Evolutionary conservation across 1,140 invertebrate species (phyloP), one percentile per base, ranked within the genome.

Genomic region (Caenorhabditis brenneri): DNA sequence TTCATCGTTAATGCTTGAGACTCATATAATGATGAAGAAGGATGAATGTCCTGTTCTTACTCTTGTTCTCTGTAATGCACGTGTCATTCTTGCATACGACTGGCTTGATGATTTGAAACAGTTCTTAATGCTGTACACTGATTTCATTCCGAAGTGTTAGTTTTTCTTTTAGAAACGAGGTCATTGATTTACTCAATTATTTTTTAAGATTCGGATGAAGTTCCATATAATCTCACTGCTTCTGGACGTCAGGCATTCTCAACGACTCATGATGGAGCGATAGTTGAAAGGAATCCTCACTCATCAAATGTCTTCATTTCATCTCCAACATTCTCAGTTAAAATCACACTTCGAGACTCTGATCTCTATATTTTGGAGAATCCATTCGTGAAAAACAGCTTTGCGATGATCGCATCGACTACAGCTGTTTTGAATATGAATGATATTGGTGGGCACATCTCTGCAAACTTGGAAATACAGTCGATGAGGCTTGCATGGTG

Each of bases 351-450:
- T 60, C 69, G 95, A 0, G 95, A 98, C 91, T 98, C 96, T 1
- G 96, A 98, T 92, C 92, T 98, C 31, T 96, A 98, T 29, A 92
- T 98, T 6, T 95, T 98, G 0, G 97, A 98, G 91, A 94, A 98
- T 89, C 94, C 95, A 4, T 94, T 95, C 3, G 92, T 94, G 0
- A 93, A 93, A 92, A 96, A 98, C 91, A 95, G 84, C 82, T 85
- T 89, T 36, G 88, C 89, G 2, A 53, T 89, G 42, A 79, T 89
- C 39, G 86, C 55, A 15, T 91, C 96, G 0, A 96, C 96, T 91
- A 95, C 96, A 33, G 95, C 98, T 4, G 98, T 98, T 89, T 92
- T 98, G 0, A 96, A 96, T 92, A 94, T 94, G 88, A 87, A 84
- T 27, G 87, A 89, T 60, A 79, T 65, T 2, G 49, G 85, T 84